Evolutionary conservation across 2,888 invertebrate species (phyloP).

Genomic region (Antitype chi): DNA sequence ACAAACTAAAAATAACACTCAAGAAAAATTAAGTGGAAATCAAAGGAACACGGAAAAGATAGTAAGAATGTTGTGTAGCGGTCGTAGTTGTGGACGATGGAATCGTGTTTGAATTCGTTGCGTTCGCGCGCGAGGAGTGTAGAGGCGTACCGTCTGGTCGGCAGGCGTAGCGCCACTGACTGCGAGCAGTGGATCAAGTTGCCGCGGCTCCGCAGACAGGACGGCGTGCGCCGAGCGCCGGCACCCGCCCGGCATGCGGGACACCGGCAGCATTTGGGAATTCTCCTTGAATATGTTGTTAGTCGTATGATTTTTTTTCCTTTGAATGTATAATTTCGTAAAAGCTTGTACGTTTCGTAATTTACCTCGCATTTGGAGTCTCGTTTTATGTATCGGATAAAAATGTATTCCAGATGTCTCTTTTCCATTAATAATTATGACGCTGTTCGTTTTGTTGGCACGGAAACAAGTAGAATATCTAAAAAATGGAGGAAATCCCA

Average conservation of each 20-base stretch:
- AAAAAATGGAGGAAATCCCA: constrained; percentile 19
- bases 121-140: constrained; percentile 67
- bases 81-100: constrained; percentile 60
- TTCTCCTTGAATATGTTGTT: constrained; percentile 53
- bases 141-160: constrained; percentile 74
- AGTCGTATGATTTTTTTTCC: constrained; percentile 38
- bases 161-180: constrained; percentile 84
- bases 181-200: constrained; percentile 65
- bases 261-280: constrained; percentile 49
- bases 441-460: constrained; percentile 29
- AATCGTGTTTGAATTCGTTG: constrained; percentile 85
- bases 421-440: constrained; percentile 25
- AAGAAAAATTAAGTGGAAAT: constrained; percentile 31
- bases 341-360: constrained; percentile 48
- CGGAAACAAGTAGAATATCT: constrained; percentile 20
- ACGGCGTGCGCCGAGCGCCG: constrained; percentile 70
- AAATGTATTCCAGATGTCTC: constrained; percentile 35
- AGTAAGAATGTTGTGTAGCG: constrained; percentile 38
- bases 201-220: constrained; percentile 71
- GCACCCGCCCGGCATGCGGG: constrained; percentile 44
- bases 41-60: constrained; percentile 46
- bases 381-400: constrained; percentile 25
- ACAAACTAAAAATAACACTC: constrained; percentile 62
- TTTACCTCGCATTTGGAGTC: constrained; percentile 35
- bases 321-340: constrained; percentile 58